phyloP scores from a whole-genome alignment of 2,888 invertebrate species.

The Leucophora obtusa region DNA sequence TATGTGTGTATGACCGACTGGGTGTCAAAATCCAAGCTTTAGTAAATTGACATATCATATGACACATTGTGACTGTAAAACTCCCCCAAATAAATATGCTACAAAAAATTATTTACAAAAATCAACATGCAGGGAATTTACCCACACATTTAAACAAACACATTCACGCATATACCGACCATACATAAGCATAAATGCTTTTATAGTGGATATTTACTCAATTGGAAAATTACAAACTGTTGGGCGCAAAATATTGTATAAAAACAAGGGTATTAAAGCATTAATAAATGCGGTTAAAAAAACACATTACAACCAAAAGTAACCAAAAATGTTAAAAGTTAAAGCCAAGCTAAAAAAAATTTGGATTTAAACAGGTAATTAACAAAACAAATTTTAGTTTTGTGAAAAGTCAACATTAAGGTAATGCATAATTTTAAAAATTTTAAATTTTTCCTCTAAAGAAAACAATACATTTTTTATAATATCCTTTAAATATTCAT shows the following conservation, averaged over 20 bases:
- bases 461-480: background rate
- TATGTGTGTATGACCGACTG: conserved; percentile 35
- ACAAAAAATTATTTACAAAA: conserved; percentile 33
- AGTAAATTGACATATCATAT: conserved; percentile 61
- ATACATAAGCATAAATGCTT: background rate
- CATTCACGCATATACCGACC: background rate
- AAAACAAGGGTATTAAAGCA: conserved; percentile 32
- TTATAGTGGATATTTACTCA: conserved; percentile 49
- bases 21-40: conserved; percentile 55
- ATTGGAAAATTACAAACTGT: conserved; percentile 59
- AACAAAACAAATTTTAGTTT: no score
- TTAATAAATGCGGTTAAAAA: conserved; percentile 26
- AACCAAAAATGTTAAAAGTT: background rate
- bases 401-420: no score
- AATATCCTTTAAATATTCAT: conserved; percentile 4
- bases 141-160: no score
- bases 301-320: background rate
- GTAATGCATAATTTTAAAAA: no score
- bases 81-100: conserved; percentile 25
- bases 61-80: conserved; percentile 45
- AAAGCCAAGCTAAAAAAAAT: background rate
- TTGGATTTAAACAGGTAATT: no score
- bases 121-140: conserved; percentile 13
- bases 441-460: no score
- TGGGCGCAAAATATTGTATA: conserved; percentile 13